Conservation (phyloP, 1,140 invertebrate species). For the Bombus vancouverensis region DNA sequence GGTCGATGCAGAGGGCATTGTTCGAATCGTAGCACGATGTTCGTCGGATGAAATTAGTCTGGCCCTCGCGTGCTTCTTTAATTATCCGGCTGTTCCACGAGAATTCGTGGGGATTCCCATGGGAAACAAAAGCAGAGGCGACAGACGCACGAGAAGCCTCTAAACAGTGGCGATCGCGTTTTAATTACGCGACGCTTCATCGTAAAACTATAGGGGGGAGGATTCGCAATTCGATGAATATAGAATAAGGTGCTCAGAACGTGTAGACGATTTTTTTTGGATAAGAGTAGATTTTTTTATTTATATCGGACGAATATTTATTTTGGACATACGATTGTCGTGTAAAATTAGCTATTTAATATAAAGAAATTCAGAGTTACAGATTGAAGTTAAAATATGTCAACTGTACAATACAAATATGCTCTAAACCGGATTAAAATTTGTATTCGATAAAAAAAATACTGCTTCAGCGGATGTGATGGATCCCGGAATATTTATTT, state of each 20-base stretch:
- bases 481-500: neutral
- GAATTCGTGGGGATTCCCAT: slow-evolving; percentile 25
- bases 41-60: slow-evolving; percentile 3
- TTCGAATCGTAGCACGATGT: slow-evolving; percentile 11
- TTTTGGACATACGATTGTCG: no score
- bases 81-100: slow-evolving; percentile 20
- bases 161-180: slow-evolving; percentile 26
- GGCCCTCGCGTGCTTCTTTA: slow-evolving; percentile 7
- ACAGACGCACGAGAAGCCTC: slow-evolving; percentile 11
- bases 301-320: no score
- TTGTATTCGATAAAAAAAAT: neutral
- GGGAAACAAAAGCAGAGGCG: slow-evolving; percentile 10
- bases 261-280: no score
- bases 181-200: slow-evolving; percentile 1
- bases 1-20: slow-evolving; percentile 14
- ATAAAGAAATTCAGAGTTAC: neutral
- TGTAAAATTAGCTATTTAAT: neutral
- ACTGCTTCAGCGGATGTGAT: neutral
- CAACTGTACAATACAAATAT: neutral
- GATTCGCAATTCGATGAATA: neutral
- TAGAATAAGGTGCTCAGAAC: neutral
- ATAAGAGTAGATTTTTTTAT: no score
- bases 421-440: no score
- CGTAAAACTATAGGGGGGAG: no score
- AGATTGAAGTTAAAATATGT: neutral